Base-by-base conservation (phyloP, 2,888 invertebrate species). In the Embidobia sp. region DNA sequence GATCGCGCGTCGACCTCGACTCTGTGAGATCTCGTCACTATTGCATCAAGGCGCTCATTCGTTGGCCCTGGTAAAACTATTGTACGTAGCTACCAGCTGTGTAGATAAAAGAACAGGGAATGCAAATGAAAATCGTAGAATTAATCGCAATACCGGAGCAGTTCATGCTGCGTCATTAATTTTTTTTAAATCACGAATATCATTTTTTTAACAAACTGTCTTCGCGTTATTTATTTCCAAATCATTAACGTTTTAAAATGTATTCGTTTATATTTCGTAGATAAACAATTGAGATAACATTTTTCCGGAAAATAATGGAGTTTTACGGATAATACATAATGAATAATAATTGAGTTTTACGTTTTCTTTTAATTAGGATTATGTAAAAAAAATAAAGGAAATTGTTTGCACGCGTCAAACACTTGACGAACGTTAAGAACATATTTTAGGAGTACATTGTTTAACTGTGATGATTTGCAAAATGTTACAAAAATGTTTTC, bases 11-110 rank as follows among this genome's bases (percentile, higher is more conserved):
- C 82, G 86, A 83, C 86, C 86, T 86, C 86, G 87, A 85, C 83
- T 86, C 86, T 85, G 84, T 84, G 85, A 84, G 84, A 85, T 86
- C 77, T 79, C 85, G 85, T 87, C 85, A 86, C 85, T 85, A 84
- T 83, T 83, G 83, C 83, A 86, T 84, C 87, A 87, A 87, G 87
- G 86, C 84, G 82, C 78, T 84, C 80, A 83, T 82, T 78, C 53
- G 86, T 86, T 83, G 87, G 85, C 87, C 87, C 85, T 87, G 87
- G 85, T 63, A 67, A 64, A 79, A 67, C 61, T 70, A 66, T 74
- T 61, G 61, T 75, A 63, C 51, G 69, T 40, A 75, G 64, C 55
- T 57, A 70, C 64, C 74, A 48, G 59, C 55, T 66, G 59, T 37
- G 63, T 11, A 42, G 66, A 64, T 61, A 64, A 35, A 72, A 61